These are phyloP conservation scores for Mercenaria mercenaria DNA, from an alignment of 1,140 invertebrate species.

Conservation along the genomic window DNA sequence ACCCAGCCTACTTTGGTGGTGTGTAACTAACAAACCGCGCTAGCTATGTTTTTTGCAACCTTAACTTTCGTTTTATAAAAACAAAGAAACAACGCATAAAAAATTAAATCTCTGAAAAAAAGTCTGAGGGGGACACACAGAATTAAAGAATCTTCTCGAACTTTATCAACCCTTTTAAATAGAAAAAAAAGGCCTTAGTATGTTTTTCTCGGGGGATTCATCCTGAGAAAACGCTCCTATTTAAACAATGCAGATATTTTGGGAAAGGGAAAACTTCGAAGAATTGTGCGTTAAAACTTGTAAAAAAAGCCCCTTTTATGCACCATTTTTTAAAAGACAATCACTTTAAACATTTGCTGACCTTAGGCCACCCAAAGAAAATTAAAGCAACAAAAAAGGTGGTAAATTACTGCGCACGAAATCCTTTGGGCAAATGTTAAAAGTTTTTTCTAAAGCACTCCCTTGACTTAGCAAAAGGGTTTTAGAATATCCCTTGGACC, in stretches of 20 bases:
- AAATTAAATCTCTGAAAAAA: too few relatives aligned
- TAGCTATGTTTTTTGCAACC: neutral
- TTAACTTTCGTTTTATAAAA: too few relatives aligned
- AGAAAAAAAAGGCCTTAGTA: neutral
- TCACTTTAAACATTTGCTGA: too few relatives aligned
- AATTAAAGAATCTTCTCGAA: too few relatives aligned
- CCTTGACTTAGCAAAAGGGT: constrained; percentile 19
- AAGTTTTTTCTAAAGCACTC: constrained; percentile 16
- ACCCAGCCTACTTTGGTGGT: too few relatives aligned
- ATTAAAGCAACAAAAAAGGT: constrained; percentile 30
- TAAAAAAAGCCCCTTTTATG: neutral
- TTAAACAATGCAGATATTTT: neutral
- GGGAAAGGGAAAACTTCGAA: neutral
- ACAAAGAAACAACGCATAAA: constrained; percentile 20
- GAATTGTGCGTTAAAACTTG: neutral
- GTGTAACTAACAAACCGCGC: neutral
- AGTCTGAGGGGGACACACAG: too few relatives aligned
- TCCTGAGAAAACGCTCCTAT: neutral
- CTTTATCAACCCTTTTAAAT: neutral
- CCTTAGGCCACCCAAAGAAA: too few relatives aligned
- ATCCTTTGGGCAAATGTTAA: neutral
- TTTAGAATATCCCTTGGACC: constrained; percentile 34
- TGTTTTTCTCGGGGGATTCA: neutral
- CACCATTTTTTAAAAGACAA: too few relatives aligned
- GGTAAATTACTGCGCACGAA: too few relatives aligned